phyloP scores from a whole-genome alignment of 1,140 invertebrate genomes.

The Caerostris darwini region DNA sequence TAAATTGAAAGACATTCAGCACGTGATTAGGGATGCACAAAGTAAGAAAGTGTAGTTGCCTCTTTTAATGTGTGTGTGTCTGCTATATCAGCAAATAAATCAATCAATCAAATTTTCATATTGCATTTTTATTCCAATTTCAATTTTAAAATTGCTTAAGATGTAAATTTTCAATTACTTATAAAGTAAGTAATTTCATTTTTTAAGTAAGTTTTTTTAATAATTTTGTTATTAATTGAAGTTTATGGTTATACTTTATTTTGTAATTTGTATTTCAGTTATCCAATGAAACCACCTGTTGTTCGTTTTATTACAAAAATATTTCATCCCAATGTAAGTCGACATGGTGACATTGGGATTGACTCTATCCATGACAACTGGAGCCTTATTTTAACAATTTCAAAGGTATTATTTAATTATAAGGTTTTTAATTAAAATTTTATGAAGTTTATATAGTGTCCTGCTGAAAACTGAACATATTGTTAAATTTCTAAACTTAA shows the following conservation, averaged over 20 bases:
- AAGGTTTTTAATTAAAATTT: neutral
- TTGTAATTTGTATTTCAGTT: slow-evolving; percentile 84
- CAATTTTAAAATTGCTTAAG: too few relatives aligned
- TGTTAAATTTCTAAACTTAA: too few relatives aligned
- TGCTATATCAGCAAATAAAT: neutral
- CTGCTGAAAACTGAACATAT: too few relatives aligned
- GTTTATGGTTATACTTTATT: neutral
- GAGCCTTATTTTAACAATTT: slow-evolving; percentile 95
- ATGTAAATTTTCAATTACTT: too few relatives aligned
- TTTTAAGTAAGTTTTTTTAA: neutral
- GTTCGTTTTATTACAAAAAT: slow-evolving; percentile 95
- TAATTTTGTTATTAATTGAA: neutral
- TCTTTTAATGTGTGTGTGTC: too few relatives aligned
- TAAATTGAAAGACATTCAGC: too few relatives aligned
- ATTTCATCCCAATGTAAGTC: slow-evolving; percentile 96
- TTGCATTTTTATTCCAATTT: neutral
- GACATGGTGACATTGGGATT: slow-evolving; percentile 97
- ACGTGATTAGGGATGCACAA: too few relatives aligned
- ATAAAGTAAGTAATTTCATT: too few relatives aligned
- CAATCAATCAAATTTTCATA: neutral
- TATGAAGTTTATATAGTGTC: neutral
- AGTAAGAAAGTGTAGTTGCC: too few relatives aligned
- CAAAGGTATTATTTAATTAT: slow-evolving; percentile 84
- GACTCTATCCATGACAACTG: slow-evolving; percentile 98
- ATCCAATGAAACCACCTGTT: slow-evolving; percentile 94